phyloP scores from a whole-genome alignment of 92 coral and sea anemone species.

The Epizoanthus illoricatus region DNA sequence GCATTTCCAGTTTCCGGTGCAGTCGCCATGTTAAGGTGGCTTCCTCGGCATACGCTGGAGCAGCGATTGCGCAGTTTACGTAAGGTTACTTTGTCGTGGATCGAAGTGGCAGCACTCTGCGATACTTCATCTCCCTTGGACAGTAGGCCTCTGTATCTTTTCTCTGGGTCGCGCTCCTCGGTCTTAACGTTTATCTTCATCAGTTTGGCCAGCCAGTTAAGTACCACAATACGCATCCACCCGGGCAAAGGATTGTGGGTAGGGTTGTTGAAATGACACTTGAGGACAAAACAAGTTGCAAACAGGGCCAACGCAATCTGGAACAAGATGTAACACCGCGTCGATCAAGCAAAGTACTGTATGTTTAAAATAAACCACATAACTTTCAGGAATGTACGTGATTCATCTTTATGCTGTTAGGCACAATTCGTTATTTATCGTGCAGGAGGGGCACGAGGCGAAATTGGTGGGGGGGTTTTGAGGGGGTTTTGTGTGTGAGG shows the following conservation, averaged over 20 bases:
- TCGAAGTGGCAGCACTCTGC: not conserved
- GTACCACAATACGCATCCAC: constrained; percentile 76
- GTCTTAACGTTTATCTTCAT: constrained; percentile 52
- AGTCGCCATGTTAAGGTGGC: constrained; percentile 17
- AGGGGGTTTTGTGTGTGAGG: too few species aligned
- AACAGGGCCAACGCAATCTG: constrained; percentile 85
- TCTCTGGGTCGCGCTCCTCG: constrained; percentile 3
- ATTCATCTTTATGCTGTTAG: too few species aligned
- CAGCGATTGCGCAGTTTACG: constrained; percentile 23
- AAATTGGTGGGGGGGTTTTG: too few species aligned
- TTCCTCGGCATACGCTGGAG: constrained; percentile 16
- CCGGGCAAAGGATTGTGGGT: constrained; percentile 79
- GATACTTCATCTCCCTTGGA: not conserved
- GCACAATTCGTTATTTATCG: too few species aligned
- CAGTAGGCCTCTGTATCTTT: constrained; percentile 16
- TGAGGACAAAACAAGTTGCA: constrained; percentile 80
- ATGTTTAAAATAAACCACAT: too few species aligned
- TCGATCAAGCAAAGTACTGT: too few species aligned
- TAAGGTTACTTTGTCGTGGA: constrained; percentile 30
- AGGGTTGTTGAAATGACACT: constrained; percentile 80
- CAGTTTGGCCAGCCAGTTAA: constrained; percentile 76
- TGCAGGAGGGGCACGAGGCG: too few species aligned
- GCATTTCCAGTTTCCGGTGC: constrained; percentile 7
- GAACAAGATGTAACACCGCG: too few species aligned
- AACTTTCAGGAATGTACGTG: too few species aligned